Evolutionary conservation across 2,797 vertebrate species (phyloP), one percentile per base, ranked within the genome.

Genomic region (Phyllotis vaccarum): DNA sequence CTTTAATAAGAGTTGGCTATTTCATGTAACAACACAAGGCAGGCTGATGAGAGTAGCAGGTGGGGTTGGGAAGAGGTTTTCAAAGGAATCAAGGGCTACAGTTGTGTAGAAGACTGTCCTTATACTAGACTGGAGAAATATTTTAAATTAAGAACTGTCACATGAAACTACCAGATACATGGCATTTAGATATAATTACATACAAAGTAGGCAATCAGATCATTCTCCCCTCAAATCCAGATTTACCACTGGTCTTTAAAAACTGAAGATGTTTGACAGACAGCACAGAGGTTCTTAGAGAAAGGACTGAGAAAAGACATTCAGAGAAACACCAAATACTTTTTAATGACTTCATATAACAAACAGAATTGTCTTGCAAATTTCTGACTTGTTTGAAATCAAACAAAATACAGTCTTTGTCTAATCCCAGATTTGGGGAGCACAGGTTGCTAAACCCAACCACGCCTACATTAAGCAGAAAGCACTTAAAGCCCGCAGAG

Each of bases 1-100:
- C 93, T 97, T 96, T 96, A 95, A 72, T 94, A 90, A 94, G 86
- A 95, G 66, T 74, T 83, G 43, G 81, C 40, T 64, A 95, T 74
- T 89, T 94, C 60, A 62, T 37, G 5, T 88, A 72, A 89, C 75
- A 72, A 89, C 75, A 91, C 8, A 93, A 79, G 40, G 54, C 87
- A 96, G 81, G 81, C 29, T 93, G 90, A 93, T 91, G 37, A 72
- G 40, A 91, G 54, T 68, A 43, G 16, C 49, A 22, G 64, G 21
- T 68, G n/a, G 40, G 82, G 68, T 40, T 86, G 58, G 58, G 81
- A 31, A 89, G 76, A 88, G 90, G 93, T 74, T 85, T 95, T 78
- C 46, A 93, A 93, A 95, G 83, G n/a, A 72, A 91, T 81, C 70
- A 76, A 93, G 64, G 74, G 62, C 62, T 66, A 91, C 43, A 68